Conservation (phyloP, 2,113 vertebrate genomes). For the Hippocampus comes region DNA sequence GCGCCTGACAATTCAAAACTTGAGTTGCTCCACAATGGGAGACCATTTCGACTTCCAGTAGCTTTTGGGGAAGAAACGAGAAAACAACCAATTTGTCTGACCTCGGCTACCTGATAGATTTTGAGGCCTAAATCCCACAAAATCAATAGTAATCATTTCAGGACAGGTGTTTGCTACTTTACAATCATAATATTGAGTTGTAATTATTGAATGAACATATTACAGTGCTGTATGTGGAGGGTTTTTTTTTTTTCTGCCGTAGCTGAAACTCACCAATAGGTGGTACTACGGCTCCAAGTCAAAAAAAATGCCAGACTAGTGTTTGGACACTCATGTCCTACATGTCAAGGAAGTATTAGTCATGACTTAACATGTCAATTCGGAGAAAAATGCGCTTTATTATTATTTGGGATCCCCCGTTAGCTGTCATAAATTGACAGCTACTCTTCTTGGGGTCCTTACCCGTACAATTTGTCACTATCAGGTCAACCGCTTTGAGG, state of each 20-base stretch:
- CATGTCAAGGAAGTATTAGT: not conserved
- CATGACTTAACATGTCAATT: constrained; percentile 3
- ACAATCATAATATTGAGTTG: too few species aligned
- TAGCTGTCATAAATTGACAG: too few species aligned
- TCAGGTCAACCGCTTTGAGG: not conserved
- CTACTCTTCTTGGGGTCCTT: not conserved
- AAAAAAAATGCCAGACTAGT: not conserved
- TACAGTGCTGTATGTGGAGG: not conserved
- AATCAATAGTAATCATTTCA: not conserved
- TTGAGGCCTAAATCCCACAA: not conserved
- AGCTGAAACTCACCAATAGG: constrained; percentile 33
- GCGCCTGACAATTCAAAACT: too few species aligned
- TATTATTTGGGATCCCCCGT: too few species aligned
- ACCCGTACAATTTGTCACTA: not conserved
- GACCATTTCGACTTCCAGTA: too few species aligned
- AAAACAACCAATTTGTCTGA: not conserved
- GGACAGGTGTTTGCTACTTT: too few species aligned
- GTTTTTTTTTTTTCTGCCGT: not conserved
- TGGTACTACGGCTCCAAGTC: constrained; percentile 45
- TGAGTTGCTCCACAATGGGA: too few species aligned
- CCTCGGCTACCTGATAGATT: too few species aligned
- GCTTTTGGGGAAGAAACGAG: not conserved
- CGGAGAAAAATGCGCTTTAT: not conserved
- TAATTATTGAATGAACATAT: not conserved
- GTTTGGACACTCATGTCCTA: not conserved